Conservation (phyloP, 2,888 invertebrate species). For the Myopa testacea region DNA sequence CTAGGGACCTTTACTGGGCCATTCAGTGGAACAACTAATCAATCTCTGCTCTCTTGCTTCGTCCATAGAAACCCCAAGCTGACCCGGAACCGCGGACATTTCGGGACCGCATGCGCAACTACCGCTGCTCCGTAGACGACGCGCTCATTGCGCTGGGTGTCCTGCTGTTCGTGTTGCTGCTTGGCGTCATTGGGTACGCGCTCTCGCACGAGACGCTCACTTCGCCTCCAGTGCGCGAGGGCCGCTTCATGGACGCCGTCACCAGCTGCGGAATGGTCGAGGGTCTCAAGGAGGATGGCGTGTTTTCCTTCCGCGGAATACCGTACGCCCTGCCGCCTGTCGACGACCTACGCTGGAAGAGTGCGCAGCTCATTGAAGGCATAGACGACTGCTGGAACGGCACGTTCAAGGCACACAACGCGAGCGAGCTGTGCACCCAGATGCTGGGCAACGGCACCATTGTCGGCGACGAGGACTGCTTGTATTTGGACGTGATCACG, state of each 20-base stretch:
- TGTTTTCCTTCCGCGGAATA: slow-evolving; percentile 84
- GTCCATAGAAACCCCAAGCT: slow-evolving; percentile 57
- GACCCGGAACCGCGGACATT: slow-evolving; percentile 68
- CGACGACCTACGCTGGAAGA: slow-evolving; percentile 76
- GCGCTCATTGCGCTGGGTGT: slow-evolving; percentile 72
- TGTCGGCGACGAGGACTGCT: slow-evolving; percentile 83
- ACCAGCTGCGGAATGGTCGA: slow-evolving; percentile 84
- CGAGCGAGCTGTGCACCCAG: slow-evolving; percentile 78
- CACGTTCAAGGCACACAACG: slow-evolving; percentile 76
- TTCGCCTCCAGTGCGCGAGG: slow-evolving; percentile 77
- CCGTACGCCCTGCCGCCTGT: slow-evolving; percentile 84
- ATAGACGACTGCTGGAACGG: slow-evolving; percentile 85
- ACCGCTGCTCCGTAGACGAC: slow-evolving; percentile 76
- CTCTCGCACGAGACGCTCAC: slow-evolving; percentile 72
- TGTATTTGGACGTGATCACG: slow-evolving; percentile 85
- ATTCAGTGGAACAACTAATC: background rate
- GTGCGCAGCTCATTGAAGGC: slow-evolving; percentile 76
- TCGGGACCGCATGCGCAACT: slow-evolving; percentile 74
- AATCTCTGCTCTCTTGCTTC: slow-evolving; percentile 22
- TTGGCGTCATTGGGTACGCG: slow-evolving; percentile 76
- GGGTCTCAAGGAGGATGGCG: slow-evolving; percentile 82
- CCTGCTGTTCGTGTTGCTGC: slow-evolving; percentile 72
- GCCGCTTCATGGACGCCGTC: slow-evolving; percentile 78
- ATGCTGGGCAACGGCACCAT: slow-evolving; percentile 75
- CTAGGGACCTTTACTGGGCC: background rate